A percentile compares a stretch with the other conserved stretches of the same genome.
Evolutionary conservation across 1,140 invertebrate species (phyloP).

Genomic region (Augochlora pura): DNA sequence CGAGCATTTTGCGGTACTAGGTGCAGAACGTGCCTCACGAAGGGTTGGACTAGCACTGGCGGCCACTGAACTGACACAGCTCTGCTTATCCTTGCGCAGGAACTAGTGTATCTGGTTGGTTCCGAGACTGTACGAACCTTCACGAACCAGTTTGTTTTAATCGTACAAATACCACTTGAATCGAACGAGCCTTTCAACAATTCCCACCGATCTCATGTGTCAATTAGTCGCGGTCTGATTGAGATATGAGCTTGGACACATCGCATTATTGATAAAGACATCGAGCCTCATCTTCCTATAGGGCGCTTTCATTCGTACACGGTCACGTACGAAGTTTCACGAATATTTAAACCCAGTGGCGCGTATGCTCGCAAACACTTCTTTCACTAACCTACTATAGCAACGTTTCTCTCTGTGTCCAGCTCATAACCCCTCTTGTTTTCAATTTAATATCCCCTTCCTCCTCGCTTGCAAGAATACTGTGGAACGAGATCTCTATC

Average conservation of each 20-base stretch:
- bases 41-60: slow-evolving; percentile 51
- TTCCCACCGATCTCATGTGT: too few species aligned
- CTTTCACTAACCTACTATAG: background rate
- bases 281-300: background rate
- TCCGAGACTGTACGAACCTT: slow-evolving; percentile 32
- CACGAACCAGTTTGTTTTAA: background rate
- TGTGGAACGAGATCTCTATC: too few species aligned
- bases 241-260: background rate
- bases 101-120: background rate
- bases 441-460: background rate
- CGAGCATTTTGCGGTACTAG: slow-evolving; percentile 35
- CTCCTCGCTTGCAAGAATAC: too few species aligned
- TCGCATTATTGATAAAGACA: slow-evolving; percentile 10
- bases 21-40: slow-evolving; percentile 9
- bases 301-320: background rate
- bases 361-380: background rate
- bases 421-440: background rate
- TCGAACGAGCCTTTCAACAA: background rate
- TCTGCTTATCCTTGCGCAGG: slow-evolving; percentile 32
- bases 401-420: background rate
- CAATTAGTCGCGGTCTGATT: background rate
- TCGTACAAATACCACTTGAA: background rate
- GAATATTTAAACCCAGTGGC: slow-evolving; percentile 19
- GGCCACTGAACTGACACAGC: background rate
- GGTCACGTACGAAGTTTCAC: slow-evolving; percentile 25